These are phyloP conservation scores for Chymomyza procnemis DNA, from an alignment of 2,888 invertebrate genomes.

Conservation along the genomic window DNA sequence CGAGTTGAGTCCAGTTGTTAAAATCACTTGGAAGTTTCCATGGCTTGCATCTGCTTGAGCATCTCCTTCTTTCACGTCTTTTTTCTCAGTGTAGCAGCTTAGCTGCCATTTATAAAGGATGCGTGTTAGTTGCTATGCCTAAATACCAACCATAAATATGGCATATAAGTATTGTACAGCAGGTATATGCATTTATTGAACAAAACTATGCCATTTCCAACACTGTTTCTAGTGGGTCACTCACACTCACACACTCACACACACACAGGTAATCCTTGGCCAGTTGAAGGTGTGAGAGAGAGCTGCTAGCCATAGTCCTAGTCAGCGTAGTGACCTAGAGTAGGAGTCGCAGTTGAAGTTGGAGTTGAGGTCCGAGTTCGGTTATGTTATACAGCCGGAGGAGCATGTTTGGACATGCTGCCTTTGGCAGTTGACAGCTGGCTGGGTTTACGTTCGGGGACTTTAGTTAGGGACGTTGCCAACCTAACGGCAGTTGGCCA, in stretches of 20 bases:
- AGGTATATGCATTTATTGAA: neutral
- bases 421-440: neutral
- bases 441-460: neutral
- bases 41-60: neutral
- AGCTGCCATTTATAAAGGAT: neutral
- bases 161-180: neutral
- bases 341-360: neutral
- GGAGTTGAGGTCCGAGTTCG: neutral
- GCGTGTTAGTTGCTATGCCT: neutral
- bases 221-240: neutral
- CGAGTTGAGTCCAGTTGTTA: too few relatives aligned
- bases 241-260: too few relatives aligned
- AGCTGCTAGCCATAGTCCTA: neutral
- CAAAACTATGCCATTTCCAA: slow-evolving; percentile 1
- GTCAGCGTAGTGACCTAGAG: too few relatives aligned
- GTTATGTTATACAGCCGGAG: too few relatives aligned
- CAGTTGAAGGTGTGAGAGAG: neutral
- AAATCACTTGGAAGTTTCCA: too few relatives aligned
- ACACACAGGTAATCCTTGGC: neutral
- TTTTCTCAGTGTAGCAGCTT: neutral
- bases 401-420: neutral
- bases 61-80: neutral
- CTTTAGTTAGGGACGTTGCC: neutral
- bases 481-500: slow-evolving; percentile 17
- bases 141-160: neutral